These are phyloP conservation scores for Scophthalmus maximus DNA, from an alignment of 2,113 vertebrate genomes.

Conservation along the genomic window DNA sequence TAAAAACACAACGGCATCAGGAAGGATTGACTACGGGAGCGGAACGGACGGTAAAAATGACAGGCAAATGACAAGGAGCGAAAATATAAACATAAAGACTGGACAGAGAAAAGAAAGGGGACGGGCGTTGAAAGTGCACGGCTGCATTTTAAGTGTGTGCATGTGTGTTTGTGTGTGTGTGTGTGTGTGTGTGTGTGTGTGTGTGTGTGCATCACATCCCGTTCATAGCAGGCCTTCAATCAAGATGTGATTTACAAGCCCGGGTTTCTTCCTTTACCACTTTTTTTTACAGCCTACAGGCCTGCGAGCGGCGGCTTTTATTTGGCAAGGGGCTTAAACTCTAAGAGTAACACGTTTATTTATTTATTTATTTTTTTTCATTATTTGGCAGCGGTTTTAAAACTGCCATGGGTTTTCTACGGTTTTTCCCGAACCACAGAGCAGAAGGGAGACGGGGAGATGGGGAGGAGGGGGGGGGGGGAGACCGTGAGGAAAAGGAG, in stretches of 20 bases:
- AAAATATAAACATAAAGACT: not conserved
- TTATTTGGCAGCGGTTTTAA: conserved; percentile 65
- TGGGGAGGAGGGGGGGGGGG: not conserved
- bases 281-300: conserved; percentile 69
- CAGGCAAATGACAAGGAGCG: not conserved
- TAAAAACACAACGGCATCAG: too few species aligned
- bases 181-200: conserved; percentile 4
- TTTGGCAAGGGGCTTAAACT: too few species aligned
- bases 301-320: conserved; percentile 63
- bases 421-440: conserved; percentile 50
- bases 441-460: not conserved
- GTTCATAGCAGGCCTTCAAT: conserved; percentile 68
- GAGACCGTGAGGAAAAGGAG: not conserved
- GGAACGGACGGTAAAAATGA: not conserved
- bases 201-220: conserved; percentile 46
- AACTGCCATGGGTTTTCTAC: conserved; percentile 54
- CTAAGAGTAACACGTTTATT: too few species aligned
- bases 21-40: too few species aligned
- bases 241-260: conserved; percentile 70
- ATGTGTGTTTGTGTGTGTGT: conserved; percentile 5
- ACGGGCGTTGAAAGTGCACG: not conserved
- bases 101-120: not conserved
- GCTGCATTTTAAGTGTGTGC: conserved; percentile 10
- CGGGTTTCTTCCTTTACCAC: conserved; percentile 64
- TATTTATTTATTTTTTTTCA: too few species aligned